A percentile compares a stretch with the other conserved stretches of the same genome.
phyloP scores from a whole-genome alignment of 1,140 invertebrate genomes.

The Drosophila lowei region DNA sequence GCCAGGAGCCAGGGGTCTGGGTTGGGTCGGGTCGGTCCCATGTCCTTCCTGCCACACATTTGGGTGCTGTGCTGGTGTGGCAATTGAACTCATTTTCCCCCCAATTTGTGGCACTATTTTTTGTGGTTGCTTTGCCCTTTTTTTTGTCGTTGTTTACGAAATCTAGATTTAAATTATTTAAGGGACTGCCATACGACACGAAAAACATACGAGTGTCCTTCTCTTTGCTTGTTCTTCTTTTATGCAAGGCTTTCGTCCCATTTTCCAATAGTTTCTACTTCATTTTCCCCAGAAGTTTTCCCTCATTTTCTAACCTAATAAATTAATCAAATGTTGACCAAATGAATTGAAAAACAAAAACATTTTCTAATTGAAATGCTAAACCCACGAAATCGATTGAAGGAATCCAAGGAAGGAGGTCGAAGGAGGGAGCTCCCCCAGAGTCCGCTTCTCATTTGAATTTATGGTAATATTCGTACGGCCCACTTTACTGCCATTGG shows the following conservation, averaged over 20 bases:
- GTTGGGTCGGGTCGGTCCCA: conserved; percentile 2
- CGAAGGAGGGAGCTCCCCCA: not conserved
- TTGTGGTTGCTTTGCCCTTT: conserved; percentile 7
- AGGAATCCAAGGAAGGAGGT: not conserved
- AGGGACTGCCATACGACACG: conserved; percentile 50
- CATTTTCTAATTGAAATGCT: conserved; percentile 62
- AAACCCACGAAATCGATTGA: conserved; percentile 60
- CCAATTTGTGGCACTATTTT: conserved; percentile 40
- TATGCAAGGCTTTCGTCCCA: not conserved
- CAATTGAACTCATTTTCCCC: conserved; percentile 59
- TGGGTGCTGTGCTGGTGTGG: conserved; percentile 28
- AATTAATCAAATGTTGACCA: conserved; percentile 5
- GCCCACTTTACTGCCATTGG: conserved; percentile 40
- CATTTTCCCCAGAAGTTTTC: too few species aligned
- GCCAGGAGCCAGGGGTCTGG: not conserved
- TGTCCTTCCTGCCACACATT: too few species aligned
- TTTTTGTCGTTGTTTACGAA: conserved; percentile 43
- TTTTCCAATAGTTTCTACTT: too few species aligned
- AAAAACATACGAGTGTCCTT: conserved; percentile 47
- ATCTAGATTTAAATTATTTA: conserved; percentile 76
- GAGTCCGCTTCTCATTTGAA: conserved; percentile 47
- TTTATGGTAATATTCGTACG: conserved; percentile 68
- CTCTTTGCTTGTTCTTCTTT: conserved; percentile 43
- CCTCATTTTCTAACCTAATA: not conserved
- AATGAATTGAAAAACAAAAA: conserved; percentile 25